Evolutionary conservation across 1,140 invertebrate genomes (phyloP), one percentile per base, ranked within the genome.

Genomic region (Ostrea denselamellosa): DNA sequence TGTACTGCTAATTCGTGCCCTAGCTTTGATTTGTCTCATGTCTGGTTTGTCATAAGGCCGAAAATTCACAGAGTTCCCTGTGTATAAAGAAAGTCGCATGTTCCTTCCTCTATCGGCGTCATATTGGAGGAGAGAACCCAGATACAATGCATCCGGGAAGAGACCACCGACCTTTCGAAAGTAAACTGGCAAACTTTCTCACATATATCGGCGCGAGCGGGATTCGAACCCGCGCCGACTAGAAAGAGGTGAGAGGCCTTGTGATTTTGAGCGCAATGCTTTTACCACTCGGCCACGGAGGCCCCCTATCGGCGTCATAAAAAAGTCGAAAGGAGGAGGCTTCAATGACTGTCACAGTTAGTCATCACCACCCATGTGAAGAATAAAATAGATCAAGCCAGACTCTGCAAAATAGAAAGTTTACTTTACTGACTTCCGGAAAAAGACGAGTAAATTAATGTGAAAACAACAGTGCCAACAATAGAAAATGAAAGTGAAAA

Each of bases 31-130:
- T 53, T 86, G 68, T 34, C 51, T 86, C 17, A 68, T 81, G 34
- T 9, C 54, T 10, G 19, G 52, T 86, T 28, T 71, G 71, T 34
- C 85, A 86, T 25, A 86, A 86, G 56, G 81, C 56, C 28, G 82
- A 53, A 9, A 83, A 53, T 9, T 25, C 53, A 52, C 22, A n/a
- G 5, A 54, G 25, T 44, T 44, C 19, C 8, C 0, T 83, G 8
- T 28, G 22, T 77, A 22, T 77, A 14, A 77, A 77, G 28, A 77
- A 25, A 34, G 14, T 77, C 25, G 28, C 68, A 7, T 25, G 10
- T 77, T 34, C 28, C 25, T 12, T 77, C 22, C 25, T 17, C 5
- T 77, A 25, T 34, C 68, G 68, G 14, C 12, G 28, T 12, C 68
- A 14, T 4, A 77, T n/a, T n/a, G n/a, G n/a, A n/a, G n/a, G n/a